These are phyloP conservation scores for Tiphia femorata DNA, from an alignment of 2,888 invertebrate genomes.

Conservation along the genomic window DNA sequence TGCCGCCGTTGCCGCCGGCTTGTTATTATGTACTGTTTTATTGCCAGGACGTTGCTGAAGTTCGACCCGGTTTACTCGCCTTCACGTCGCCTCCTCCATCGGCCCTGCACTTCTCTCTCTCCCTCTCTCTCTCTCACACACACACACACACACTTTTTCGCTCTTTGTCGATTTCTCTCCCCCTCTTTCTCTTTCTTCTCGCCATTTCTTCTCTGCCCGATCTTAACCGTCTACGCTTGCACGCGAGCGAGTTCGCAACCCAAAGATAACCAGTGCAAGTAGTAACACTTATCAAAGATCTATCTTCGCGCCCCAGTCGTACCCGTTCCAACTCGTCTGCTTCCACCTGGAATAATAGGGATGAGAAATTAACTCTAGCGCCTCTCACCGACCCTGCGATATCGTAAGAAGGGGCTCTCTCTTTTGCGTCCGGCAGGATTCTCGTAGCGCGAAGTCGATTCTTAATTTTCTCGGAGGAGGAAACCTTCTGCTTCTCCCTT, in stretches of 20 bases:
- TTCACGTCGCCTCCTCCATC: background rate
- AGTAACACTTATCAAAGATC: conserved; percentile 23
- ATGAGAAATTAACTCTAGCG: conserved; percentile 21
- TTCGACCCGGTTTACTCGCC: conserved; percentile 29
- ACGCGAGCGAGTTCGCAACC: background rate
- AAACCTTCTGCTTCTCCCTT: no score
- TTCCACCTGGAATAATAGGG: conserved; percentile 7
- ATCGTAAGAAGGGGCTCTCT: background rate
- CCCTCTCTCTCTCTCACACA: background rate
- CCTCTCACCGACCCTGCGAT: conserved; percentile 4
- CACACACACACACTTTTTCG: no score
- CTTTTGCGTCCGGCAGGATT: conserved; percentile 3
- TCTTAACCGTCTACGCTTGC: background rate
- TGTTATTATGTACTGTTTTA: conserved; percentile 49
- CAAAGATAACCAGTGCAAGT: conserved; percentile 15
- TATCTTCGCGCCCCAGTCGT: no score
- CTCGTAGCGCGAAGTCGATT: conserved; percentile 14
- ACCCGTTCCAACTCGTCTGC: conserved; percentile 5
- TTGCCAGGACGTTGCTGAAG: conserved; percentile 33
- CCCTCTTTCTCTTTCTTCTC: background rate
- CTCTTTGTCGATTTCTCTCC: no score
- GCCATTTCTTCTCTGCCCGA: background rate
- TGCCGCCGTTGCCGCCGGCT: conserved; percentile 34
- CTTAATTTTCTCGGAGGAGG: no score
- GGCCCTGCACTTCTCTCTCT: no score